These are phyloP conservation scores for Halcyon badia DNA, from an alignment of 2,797 vertebrate species.

Conservation along the genomic window DNA sequence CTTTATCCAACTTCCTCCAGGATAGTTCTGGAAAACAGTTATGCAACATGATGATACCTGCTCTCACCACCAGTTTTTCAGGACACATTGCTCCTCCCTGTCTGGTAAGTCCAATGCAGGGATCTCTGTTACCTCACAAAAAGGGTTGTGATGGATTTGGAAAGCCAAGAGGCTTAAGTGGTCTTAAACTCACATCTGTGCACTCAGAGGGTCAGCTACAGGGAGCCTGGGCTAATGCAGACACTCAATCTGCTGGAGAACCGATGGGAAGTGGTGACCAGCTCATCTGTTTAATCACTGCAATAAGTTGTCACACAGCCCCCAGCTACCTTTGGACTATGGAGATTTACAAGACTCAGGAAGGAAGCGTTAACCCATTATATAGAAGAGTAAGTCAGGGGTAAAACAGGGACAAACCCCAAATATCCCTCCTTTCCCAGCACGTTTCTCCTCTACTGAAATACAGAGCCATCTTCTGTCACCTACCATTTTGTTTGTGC, in stretches of 20 bases:
- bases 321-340: background rate
- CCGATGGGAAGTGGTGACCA: background rate
- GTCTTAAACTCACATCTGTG: background rate
- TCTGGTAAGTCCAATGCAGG: background rate
- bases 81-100: background rate
- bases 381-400: background rate
- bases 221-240: background rate
- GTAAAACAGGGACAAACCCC: background rate
- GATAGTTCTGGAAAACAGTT: background rate
- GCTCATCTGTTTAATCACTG: background rate
- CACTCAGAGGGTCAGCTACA: background rate
- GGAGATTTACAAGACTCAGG: background rate
- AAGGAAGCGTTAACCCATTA: background rate
- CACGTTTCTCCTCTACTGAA: background rate
- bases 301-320: background rate
- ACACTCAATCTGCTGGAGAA: background rate
- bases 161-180: background rate
- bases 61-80: background rate
- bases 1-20: background rate
- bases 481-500: slow-evolving; percentile 16
- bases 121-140: background rate
- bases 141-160: background rate
- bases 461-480: background rate
- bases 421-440: background rate
- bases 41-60: background rate